Evolutionary conservation across 2,888 invertebrate species (phyloP).

Genomic region (Aelia acuminata): DNA sequence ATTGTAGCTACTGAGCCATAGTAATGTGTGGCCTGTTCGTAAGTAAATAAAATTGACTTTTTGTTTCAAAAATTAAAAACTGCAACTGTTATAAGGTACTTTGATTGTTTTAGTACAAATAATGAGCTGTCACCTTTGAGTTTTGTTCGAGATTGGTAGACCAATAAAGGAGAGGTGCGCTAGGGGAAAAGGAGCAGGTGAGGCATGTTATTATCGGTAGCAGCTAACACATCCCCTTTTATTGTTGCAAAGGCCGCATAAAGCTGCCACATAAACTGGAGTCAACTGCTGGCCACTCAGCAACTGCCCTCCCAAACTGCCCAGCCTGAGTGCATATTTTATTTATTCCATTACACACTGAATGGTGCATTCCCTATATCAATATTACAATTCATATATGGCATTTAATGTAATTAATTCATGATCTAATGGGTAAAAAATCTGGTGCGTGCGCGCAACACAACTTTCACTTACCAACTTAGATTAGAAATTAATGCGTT

Average conservation of each 20-base stretch:
- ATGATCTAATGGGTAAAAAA: too few species aligned
- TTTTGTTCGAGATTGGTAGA: not conserved
- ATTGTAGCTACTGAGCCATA: too few species aligned
- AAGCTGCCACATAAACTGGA: constrained; percentile 44
- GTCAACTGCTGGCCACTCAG: constrained; percentile 44
- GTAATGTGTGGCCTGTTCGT: too few species aligned
- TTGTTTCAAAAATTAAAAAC: too few species aligned
- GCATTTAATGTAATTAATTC: too few species aligned
- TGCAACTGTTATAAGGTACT: too few species aligned
- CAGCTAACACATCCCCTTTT: constrained; percentile 26
- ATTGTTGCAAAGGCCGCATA: constrained; percentile 10
- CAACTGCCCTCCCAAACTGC: constrained; percentile 3
- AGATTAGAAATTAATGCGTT: too few species aligned
- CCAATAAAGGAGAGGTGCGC: not conserved
- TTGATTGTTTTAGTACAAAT: not conserved
- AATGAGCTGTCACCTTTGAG: not conserved
- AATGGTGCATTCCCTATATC: not conserved
- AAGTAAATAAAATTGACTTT: too few species aligned
- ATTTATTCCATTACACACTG: not conserved
- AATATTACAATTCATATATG: too few species aligned
- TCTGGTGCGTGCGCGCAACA: too few species aligned
- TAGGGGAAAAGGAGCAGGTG: not conserved
- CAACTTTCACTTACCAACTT: too few species aligned
- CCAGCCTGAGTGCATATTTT: not conserved
- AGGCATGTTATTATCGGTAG: constrained; percentile 31